Evolutionary conservation across 37 sponge, comb jelly and placozoan species (phyloP), one percentile per base, ranked within the genome.

Genomic region (Haliclona indistincta): DNA sequence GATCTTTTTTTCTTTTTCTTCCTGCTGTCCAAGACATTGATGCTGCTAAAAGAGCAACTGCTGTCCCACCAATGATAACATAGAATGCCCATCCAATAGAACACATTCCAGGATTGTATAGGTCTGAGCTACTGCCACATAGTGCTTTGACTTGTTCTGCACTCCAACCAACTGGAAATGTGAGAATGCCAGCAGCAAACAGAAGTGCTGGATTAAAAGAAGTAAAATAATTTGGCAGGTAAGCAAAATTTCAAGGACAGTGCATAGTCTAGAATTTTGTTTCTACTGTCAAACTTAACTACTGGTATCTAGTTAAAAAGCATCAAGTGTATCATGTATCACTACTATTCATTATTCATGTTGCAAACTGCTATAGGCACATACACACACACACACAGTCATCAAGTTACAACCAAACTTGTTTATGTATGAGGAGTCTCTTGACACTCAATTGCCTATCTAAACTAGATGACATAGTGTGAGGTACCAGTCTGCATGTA

Each of bases 81-180:
- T 73, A 73, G 54, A 73, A 90, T 32, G 91, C 86, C 91, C 91
- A 90, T 47, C 91, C 91, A 28, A 90, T 19, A 26, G 0, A 6
- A 42, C 91, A 90, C 43, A 55, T 39, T 0, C 83, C 82, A 13
- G 72, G 40, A 15, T 38, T 71, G 45, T 70, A 90, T 54, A 26
- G 0, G 3, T 54, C 78, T 13, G 91, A 70, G 10, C 3, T 32
- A 4, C 8, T 5, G 4, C 86, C 75, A 67, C 84, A 82, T 10
- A 81, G 52, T 38, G 67, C 38, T 68, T 26, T 60, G n/a, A 81
- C 81, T 30, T 70, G 51, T n/a, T 10, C 26, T 10, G 43, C 68
- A 34, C 43, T 60, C 39, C 77, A 80, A 1, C 91, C 91, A 77
- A 82, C 91, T 6, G 91, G 91, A 54, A 90, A 90, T 28, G 81